phyloP scores from a whole-genome alignment of 2,113 vertebrate genomes.

The Xyliphius kryptos region DNA sequence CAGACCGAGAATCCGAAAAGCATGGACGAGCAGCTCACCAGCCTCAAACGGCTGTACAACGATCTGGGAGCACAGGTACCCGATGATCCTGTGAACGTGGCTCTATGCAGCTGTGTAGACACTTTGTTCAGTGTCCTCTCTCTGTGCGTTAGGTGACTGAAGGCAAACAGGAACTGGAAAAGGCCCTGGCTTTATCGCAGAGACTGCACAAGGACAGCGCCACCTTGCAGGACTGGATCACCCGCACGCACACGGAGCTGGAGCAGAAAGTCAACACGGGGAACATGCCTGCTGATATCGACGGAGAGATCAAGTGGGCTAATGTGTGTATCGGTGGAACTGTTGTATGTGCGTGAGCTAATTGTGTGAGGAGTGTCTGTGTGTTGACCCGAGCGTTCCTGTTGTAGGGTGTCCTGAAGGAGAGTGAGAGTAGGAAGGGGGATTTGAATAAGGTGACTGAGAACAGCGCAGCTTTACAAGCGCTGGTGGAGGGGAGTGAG shows the following conservation, averaged over 20 bases:
- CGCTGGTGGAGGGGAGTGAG: conserved; percentile 78
- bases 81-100: too few species aligned
- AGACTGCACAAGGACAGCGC: conserved; percentile 76
- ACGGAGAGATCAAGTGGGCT: conserved; percentile 84
- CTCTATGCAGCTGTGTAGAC: too few species aligned
- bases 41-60: conserved; percentile 92
- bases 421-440: conserved; percentile 77
- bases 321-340: conserved; percentile 69
- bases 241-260: conserved; percentile 67
- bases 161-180: conserved; percentile 90
- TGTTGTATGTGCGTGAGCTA: not conserved
- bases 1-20: conserved; percentile 92
- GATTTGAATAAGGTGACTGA: conserved; percentile 79
- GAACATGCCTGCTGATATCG: conserved; percentile 77
- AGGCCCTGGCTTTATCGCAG: conserved; percentile 76
- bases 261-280: conserved; percentile 77
- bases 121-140: too few species aligned
- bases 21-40: conserved; percentile 94
- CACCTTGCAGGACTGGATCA: conserved; percentile 80
- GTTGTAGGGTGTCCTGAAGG: conserved; percentile 80
- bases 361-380: not conserved
- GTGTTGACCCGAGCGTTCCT: not conserved
- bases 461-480: conserved; percentile 77
- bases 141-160: conserved; percentile 78
- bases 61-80: conserved; percentile 89